Base-by-base conservation (phyloP, 2,888 invertebrate genomes). In the Plebejus argus region DNA sequence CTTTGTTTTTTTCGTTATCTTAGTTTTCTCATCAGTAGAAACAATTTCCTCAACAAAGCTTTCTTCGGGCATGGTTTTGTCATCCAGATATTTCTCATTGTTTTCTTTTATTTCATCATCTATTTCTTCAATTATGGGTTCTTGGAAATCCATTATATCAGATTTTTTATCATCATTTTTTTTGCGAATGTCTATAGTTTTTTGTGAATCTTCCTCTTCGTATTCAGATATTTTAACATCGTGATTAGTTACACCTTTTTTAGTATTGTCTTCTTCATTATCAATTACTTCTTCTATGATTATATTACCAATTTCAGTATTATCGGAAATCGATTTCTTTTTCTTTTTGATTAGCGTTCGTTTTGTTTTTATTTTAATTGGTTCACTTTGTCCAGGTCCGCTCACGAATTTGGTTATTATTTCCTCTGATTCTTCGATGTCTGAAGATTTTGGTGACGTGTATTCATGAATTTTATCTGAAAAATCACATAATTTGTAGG, bases 371-470 rank as follows among this genome's bases (percentile, higher is more conserved):
- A 95, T 90, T 87, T 94, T 93, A 79, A 91, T 93, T 8, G 95
- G 94, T 87, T 95, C 95, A n/a, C 88, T 87, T 78, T 91, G 89
- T 35, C 92, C 95, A 12, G 95, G 91, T 70, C 90, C 86, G 85
- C 92, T 90, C 81, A 94, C 88, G 82, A 95, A 95, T 87, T 95
- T 95, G 0, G 95, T 95, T 61, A 95, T 86, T 23, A 95, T 95
- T 91, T 95, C 95, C 87, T 95, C 95, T 70, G 93, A 91, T 92
- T 95, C 95, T 89, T 95, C 93, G 66, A 89, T 81, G 78, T 94
- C 94, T 7, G 91, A 94, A 79, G 90, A 89, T 83, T 87, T 91
- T 20, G 90, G 89, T 35, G 90, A 91, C 49, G 79, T 77, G 7
- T 76, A 70, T 45, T 77, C 70, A 20, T 71, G 76, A 61, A 83